Conservation (phyloP, 2,113 vertebrate genomes). For the Phocoena sinus region DNA sequence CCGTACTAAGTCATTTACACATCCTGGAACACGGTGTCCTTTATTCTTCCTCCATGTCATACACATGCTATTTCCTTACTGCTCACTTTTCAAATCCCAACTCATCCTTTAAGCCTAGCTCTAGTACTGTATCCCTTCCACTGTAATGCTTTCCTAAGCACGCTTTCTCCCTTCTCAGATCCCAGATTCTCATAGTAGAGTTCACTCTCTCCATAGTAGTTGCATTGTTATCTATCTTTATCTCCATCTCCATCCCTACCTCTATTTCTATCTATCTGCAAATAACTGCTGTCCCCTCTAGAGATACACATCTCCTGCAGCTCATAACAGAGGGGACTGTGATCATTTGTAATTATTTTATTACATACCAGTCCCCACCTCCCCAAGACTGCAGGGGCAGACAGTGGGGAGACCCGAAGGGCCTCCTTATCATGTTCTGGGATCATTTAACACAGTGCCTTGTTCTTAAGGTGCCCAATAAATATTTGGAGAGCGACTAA, state of each 20-base stretch:
- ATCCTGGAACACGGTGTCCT: neutral
- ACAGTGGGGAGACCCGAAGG: accelerated
- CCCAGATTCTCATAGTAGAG: neutral
- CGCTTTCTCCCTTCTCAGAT: neutral
- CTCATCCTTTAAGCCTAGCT: neutral
- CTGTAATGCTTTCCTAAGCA: neutral
- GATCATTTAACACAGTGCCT: neutral
- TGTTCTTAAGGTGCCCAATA: neutral
- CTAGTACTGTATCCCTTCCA: neutral
- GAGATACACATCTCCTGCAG: neutral
- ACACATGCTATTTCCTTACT: neutral
- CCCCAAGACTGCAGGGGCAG: neutral
- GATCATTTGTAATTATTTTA: neutral
- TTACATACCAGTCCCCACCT: too few species aligned
- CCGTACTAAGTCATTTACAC: neutral
- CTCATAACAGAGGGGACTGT: neutral
- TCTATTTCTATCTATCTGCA: neutral
- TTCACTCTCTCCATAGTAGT: neutral
- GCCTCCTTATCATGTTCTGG: neutral
- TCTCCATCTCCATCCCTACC: neutral
- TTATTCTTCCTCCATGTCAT: neutral
- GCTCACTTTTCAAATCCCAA: neutral
- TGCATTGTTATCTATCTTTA: neutral
- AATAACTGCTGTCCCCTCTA: neutral
- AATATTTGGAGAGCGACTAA: neutral